These are phyloP conservation scores for Luperina testacea DNA, from an alignment of 2,888 invertebrate species.

Conservation along the genomic window DNA sequence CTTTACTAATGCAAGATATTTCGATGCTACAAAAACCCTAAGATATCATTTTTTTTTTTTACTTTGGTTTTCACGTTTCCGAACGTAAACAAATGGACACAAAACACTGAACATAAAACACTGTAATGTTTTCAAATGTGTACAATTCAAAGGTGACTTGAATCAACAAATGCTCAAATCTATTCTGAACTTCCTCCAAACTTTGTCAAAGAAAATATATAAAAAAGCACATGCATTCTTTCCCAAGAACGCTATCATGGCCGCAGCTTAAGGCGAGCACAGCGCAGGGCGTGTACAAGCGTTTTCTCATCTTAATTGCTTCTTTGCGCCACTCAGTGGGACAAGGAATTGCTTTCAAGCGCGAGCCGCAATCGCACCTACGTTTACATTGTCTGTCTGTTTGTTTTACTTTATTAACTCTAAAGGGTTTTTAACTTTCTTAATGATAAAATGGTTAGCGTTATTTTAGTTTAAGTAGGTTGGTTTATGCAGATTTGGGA, in stretches of 20 bases:
- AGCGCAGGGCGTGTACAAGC: slow-evolving; percentile 64
- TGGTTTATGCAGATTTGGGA: slow-evolving; percentile 15
- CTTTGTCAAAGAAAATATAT: slow-evolving; percentile 35
- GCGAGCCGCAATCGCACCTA: slow-evolving; percentile 63
- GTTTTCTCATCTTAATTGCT: slow-evolving; percentile 77
- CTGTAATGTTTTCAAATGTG: background rate
- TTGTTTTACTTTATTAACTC: slow-evolving; percentile 61
- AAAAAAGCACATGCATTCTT: slow-evolving; percentile 17
- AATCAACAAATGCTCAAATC: background rate
- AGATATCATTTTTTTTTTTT: too few species aligned
- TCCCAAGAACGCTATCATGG: slow-evolving; percentile 33
- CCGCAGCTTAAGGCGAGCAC: slow-evolving; percentile 63
- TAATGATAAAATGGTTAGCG: slow-evolving; percentile 55
- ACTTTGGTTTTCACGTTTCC: too few species aligned
- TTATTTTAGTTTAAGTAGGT: slow-evolving; percentile 32
- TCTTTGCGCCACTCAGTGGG: slow-evolving; percentile 73
- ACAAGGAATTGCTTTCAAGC: slow-evolving; percentile 81
- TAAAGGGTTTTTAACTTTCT: slow-evolving; percentile 57
- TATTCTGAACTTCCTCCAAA: background rate
- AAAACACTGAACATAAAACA: background rate
- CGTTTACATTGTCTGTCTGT: slow-evolving; percentile 64
- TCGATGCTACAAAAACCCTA: background rate
- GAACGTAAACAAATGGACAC: background rate
- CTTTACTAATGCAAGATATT: background rate
- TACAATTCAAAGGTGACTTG: background rate